Base-by-base conservation (phyloP, 2,113 vertebrate genomes). In the Xenopus laevis region DNA sequence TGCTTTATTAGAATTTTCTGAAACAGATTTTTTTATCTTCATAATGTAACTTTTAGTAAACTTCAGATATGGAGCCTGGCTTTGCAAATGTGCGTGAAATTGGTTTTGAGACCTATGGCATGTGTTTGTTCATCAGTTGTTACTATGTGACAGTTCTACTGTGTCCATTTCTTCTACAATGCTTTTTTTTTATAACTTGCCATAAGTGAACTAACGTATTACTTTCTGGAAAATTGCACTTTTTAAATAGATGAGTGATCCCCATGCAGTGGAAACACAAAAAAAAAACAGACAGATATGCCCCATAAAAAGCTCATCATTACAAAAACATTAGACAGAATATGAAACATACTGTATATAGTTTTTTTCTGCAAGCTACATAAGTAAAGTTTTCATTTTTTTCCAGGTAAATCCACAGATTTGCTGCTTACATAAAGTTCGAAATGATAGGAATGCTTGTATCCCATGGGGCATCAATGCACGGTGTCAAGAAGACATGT, bases 1-100 rank as follows among this genome's bases (percentile, higher is more conserved):
- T 50, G 47, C 47, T 50, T 50, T 12, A 16, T 12, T 50, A 9
- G 47, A 50, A 50, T 50, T 55, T 55, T 55, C 3, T 30, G 6
- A 45, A 21, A 46, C 9, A 46, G 7, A 45, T 33, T 7, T n/a
- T 63, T 40, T 33, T 63, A 40, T 63, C 30, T 16, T 10, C 13
- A 30, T 63, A 65, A 65, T 64, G 23, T 55, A 47, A 55, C 21
- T 16, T 61, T 59, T 10, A 33, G 46, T 53, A 72, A 33, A 53
- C 61, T 52, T 50, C 58, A 53, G 47, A 72, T 16, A 65, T 52
- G 58, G 40, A 53, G 50, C 13, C 47, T 63, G 61, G 60, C 46
- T 53, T 63, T 52, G 61, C 52, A 64, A 64, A 72, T 72, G 40
- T 55, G 23, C n/a, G 27, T 72, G 47, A 65, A 64, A 72, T 72